Base-by-base conservation (phyloP, 2,113 vertebrate genomes). In the Scatophagus argus region DNA sequence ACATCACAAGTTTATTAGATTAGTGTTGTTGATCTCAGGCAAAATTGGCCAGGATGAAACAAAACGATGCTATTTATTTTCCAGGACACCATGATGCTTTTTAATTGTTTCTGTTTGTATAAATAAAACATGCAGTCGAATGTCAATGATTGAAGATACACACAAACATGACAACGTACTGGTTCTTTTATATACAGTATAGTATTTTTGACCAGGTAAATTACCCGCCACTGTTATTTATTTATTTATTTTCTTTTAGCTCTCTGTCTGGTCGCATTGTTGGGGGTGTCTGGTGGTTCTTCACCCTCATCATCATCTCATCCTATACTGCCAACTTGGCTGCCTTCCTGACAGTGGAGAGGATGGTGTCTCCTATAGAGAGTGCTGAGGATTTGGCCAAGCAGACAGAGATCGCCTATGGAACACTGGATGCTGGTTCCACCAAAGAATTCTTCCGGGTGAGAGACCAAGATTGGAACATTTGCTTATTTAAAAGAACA, bases 391-490 rank as follows among this genome's bases (percentile, higher is more conserved):
- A 99, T 89, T 92, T 99, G 85, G 98, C 98, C 54, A 99, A 99
- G 92, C 98, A 99, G 93, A 99, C 98, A 0, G 98, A 99, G 93
- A 99, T 99, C 0, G 96, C 97, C 44, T 99, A 99, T 2, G 98
- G 98, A 38, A 99, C 98, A 0, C 93, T 99, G 74, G 98, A 99
- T 71, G 97, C 96, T 27, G 98, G 98, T 72, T 99, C 98, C 59
- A 99, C 98, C 56, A 99, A 99, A 91, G 98, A 99, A 86, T 99
- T 99, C 94, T 99, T 99, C 93, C 96, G 97, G 96, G 98, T 99
- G 93, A 94, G 79, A 23, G 43, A 58, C 17, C 6, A 21, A 44
- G 12, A 34, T 21, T 46, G 3, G 23, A 59, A 52, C 7, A 7
- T 38, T 25, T 43, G 25, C n/a, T n/a, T n/a, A n/a, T n/a, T n/a